Evolutionary conservation across 2,113 vertebrate species (phyloP).

Genomic region (Etia nguti): DNA sequence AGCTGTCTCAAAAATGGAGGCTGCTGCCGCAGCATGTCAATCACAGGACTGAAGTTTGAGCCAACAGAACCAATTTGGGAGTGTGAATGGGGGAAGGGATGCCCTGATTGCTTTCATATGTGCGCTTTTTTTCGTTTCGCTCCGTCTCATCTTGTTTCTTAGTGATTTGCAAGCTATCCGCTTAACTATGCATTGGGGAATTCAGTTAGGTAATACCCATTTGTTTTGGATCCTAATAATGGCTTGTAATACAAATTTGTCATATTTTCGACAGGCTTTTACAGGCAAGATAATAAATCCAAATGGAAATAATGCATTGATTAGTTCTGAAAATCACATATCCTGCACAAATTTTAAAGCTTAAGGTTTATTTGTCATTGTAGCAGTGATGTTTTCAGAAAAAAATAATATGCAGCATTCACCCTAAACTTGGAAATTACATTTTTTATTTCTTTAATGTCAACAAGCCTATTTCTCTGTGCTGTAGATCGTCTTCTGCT

Average conservation of each 20-base stretch:
- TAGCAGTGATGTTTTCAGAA: background rate
- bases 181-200: background rate
- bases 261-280: background rate
- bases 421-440: background rate
- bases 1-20: conserved; percentile 11
- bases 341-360: background rate
- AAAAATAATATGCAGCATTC: background rate
- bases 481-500: background rate
- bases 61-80: conserved; percentile 4
- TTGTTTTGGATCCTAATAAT: background rate
- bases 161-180: background rate
- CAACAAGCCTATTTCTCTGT: background rate
- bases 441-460: background rate
- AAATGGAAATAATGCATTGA: background rate
- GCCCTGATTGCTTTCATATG: conserved; percentile 50
- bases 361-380: background rate
- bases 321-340: background rate
- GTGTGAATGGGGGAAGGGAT: background rate
- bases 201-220: background rate
- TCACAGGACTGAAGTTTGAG: conserved; percentile 8
- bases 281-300: background rate
- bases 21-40: conserved; percentile 16
- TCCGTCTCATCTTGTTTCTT: background rate
- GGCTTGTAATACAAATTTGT: background rate
- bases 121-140: background rate